Evolutionary conservation across 1,140 invertebrate species (phyloP), one percentile per base, ranked within the genome.

Genomic region (Dinothrombium tinctorium): DNA sequence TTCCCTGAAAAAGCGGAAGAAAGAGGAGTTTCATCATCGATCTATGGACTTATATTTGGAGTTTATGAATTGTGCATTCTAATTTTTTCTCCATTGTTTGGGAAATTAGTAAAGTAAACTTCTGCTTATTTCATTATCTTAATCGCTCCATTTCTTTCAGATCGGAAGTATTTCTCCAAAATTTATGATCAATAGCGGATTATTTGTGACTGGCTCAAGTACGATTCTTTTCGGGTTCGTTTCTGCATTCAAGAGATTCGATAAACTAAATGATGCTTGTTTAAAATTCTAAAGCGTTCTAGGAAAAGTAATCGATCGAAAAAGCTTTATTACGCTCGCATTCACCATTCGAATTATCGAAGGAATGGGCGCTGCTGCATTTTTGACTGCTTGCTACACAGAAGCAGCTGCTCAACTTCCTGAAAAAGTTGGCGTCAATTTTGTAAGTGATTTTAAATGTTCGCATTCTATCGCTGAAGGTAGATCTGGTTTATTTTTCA

Each of bases 401-500:
- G 83, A 90, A 38, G 79, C 87, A 33, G 82, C 84, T n/a, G 76
- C 76, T 56, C 78, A 86, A 59, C 92, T 92, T 63, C 81, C 83
- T 0, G 65, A 80, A 40, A 75, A 79, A 51, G 75, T 92, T 0
- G 77, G 80, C 0, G 80, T 77, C 1, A 80, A 82, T 47, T 84
- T 92, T 63, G 33, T 33, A 17, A 33, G 33, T 33, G 26, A n/a
- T 8, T n/a, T n/a, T 8, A 28, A 28, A 28, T 26, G 7, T 7
- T 28, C 26, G 7, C 26, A 28, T 33, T n/a, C 7, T 6, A 33
- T 33, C 6, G 20, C 12, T 15, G 14, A 49, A 31, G 14, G 12
- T n/a, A 41, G 9, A 37, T n/a, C n/a, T n/a, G n/a, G 17, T 23
- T 0, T 12, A 8, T 15, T 20, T 12, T 39, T 22, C 19, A 26